Conservation (phyloP, 2,113 vertebrate genomes). For the Platycercus adscitus region DNA sequence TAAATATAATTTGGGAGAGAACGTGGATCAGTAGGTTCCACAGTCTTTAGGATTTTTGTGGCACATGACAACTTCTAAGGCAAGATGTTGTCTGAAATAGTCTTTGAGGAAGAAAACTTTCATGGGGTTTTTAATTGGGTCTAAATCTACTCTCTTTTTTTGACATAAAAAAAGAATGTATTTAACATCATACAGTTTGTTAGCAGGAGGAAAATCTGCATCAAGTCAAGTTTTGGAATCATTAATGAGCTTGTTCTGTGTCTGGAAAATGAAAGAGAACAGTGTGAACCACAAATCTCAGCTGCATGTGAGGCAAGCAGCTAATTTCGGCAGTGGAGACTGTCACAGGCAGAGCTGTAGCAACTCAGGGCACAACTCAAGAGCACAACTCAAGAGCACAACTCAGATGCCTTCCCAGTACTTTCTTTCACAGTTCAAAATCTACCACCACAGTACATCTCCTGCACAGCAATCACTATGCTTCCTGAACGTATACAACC, state of each 20-base stretch:
- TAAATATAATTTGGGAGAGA: not conserved
- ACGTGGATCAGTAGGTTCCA: not conserved
- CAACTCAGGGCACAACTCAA: not conserved
- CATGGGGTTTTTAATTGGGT: not conserved
- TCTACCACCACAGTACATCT: not conserved
- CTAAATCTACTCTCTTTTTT: not conserved
- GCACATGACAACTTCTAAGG: not conserved
- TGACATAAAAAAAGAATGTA: not conserved
- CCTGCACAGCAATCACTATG: not conserved
- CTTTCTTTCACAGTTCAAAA: not conserved
- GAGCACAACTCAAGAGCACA: not conserved
- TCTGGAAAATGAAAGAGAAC: not conserved
- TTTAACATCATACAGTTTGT: not conserved
- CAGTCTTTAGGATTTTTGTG: not conserved
- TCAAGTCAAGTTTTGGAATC: constrained; percentile 4
- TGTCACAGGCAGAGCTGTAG: not conserved
- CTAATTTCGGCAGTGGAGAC: not conserved
- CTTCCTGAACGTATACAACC: not conserved
- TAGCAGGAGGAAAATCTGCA: constrained; percentile 3
- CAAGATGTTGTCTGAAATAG: not conserved
- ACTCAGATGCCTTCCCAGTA: not conserved
- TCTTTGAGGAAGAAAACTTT: not conserved
- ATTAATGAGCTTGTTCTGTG: not conserved
- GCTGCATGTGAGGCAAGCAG: not conserved
- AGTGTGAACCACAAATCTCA: not conserved